Evolutionary conservation across 1,140 invertebrate species (phyloP), one percentile per base, ranked within the genome.

Genomic region (Drosophila tristis): DNA sequence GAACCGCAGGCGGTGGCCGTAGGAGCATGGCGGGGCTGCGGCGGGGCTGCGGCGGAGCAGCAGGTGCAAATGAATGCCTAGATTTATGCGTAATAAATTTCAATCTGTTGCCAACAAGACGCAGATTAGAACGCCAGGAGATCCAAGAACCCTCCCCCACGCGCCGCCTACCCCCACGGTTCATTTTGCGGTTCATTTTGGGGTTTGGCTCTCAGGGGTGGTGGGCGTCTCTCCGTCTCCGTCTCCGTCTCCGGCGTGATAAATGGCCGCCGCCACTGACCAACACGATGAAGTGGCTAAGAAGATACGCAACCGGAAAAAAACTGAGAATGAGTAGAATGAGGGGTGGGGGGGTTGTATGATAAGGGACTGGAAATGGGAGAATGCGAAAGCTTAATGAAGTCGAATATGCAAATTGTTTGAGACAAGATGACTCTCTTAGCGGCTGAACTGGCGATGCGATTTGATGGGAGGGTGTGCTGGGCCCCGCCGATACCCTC

Each of bases 21-120:
- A 26, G 26, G 26, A 26, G 5, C 26, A 20, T 20, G 26, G 26
- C 26, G 26, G 31, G 15, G 47, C 51, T 16, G 53, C 25, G 26
- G 26, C 26, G 26, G 31, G 15, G 47, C 51, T 16, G 53, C 25
- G 62, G 31, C 45, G 53, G 57, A 13, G 43, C 59, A 74, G 44
- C 82, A 90, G 87, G 87, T 90, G 81, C 80, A 76, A 90, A 80
- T 87, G 84, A 89, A 90, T 84, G 87, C 72, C 77, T 75, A 84
- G 87, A 90, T 90, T 90, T 90, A 90, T 90, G 86, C 78, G 78
- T 90, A 90, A 90, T 90, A 90, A 90, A 90, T 90, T 90, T 90
- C 87, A 90, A 90, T 90, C 87, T 90, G 82, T 90, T 90, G 76
- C 84, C 84, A 84, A 89, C 82, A 89, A 89, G 84, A 79, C 82